Conservation (phyloP, 1,140 invertebrate species). For the Cotesia glomerata region DNA sequence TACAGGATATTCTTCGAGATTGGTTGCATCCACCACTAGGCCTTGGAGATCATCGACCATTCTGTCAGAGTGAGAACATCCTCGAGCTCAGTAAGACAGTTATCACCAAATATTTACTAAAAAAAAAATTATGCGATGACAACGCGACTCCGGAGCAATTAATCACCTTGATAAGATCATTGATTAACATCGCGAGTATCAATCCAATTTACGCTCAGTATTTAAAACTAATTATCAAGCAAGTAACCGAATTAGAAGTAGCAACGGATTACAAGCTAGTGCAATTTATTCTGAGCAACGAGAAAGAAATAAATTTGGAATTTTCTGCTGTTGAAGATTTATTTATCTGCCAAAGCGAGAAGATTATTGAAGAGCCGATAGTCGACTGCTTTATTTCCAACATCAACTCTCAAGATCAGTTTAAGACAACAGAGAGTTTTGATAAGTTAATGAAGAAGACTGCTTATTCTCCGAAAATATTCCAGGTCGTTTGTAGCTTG, state of each 20-base stretch:
- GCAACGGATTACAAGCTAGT: background rate
- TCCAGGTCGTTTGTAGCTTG: constrained; percentile 42
- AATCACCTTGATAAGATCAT: constrained; percentile 20
- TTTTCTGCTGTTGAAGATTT: constrained; percentile 42
- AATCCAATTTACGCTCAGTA: background rate
- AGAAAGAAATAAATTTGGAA: constrained; percentile 36
- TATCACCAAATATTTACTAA: constrained; percentile 44
- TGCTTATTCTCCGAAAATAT: constrained; percentile 39
- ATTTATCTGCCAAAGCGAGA: constrained; percentile 38
- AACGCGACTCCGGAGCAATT: constrained; percentile 30
- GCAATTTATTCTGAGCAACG: constrained; percentile 9
- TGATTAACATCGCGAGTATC: constrained; percentile 32
- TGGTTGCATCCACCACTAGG: constrained; percentile 36
- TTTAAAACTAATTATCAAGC: constrained; percentile 15
- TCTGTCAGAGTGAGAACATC: constrained; percentile 23
- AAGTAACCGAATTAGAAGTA: background rate
- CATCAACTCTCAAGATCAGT: constrained; percentile 15
- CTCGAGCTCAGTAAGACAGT: constrained; percentile 34
- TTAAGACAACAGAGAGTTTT: background rate
- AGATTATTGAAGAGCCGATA: constrained; percentile 51
- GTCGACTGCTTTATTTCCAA: constrained; percentile 40
- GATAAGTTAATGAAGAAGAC: constrained; percentile 39
- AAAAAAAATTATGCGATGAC: constrained; percentile 28
- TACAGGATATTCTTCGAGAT: constrained; percentile 28
- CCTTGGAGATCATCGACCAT: constrained; percentile 4